phyloP scores from a whole-genome alignment of 2,113 vertebrate genomes.

The Acrocephalus arundinaceus region DNA sequence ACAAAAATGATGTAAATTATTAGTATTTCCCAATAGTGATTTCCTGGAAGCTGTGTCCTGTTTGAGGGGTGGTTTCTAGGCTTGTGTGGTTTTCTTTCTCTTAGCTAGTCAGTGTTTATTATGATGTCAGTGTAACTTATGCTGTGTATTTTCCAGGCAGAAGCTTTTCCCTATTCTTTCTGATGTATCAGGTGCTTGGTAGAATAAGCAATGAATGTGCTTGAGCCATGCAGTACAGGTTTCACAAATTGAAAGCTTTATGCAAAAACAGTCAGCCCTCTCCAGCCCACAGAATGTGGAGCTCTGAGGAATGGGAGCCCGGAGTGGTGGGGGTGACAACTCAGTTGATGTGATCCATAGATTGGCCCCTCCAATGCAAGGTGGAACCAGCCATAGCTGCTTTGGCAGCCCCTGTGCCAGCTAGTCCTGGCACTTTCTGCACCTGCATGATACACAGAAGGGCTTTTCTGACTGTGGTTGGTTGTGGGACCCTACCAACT shows the following conservation, averaged over 20 bases:
- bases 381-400: background rate
- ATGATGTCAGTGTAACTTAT: background rate
- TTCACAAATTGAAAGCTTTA: background rate
- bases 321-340: background rate
- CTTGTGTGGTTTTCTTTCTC: background rate
- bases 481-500: background rate
- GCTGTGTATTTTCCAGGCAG: background rate
- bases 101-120: background rate
- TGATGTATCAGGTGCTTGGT: background rate
- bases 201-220: background rate
- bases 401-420: background rate
- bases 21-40: background rate
- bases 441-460: accelerated
- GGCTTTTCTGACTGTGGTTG: background rate
- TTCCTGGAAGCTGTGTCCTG: background rate
- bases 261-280: accelerated
- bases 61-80: background rate
- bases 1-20: background rate
- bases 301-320: background rate
- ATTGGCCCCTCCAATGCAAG: background rate
- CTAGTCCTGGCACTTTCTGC: background rate
- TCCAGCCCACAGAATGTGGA: background rate
- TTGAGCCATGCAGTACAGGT: background rate
- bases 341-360: accelerated
- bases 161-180: background rate